These are phyloP conservation scores for Chaetorhynchus papuensis DNA, from an alignment of 2,113 vertebrate genomes.

Conservation along the genomic window DNA sequence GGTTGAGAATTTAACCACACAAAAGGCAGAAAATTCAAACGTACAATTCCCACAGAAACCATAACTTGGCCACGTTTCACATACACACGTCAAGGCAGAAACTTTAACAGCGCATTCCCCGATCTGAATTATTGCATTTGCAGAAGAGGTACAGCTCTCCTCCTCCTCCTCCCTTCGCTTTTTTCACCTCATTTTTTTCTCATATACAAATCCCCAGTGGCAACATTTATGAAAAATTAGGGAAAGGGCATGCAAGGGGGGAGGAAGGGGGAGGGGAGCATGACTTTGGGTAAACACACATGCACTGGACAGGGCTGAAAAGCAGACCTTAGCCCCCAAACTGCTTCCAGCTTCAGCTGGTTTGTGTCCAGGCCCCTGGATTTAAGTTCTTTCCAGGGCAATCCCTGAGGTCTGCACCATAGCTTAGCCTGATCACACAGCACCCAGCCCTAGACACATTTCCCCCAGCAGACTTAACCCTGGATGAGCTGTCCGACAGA, in stretches of 20 bases:
- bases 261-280: neutral
- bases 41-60: slow-evolving; percentile 60
- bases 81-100: slow-evolving; percentile 34
- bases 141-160: neutral
- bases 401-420: fast-evolving
- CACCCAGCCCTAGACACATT: neutral
- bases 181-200: neutral
- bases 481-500: neutral
- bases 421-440: neutral
- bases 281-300: neutral
- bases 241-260: neutral
- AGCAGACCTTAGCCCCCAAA: neutral
- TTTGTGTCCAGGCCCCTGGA: neutral
- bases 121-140: neutral
- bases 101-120: neutral
- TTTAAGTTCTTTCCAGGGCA: neutral
- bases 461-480: neutral
- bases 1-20: slow-evolving; percentile 49
- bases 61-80: slow-evolving; percentile 58
- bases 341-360: neutral
- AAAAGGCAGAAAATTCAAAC: slow-evolving; percentile 53
- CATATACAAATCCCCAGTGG: neutral
- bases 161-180: neutral
- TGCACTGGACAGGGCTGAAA: neutral
- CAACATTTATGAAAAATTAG: neutral